Base-by-base conservation (phyloP, 2,888 invertebrate species). In the Lacanobia wlatinum region DNA sequence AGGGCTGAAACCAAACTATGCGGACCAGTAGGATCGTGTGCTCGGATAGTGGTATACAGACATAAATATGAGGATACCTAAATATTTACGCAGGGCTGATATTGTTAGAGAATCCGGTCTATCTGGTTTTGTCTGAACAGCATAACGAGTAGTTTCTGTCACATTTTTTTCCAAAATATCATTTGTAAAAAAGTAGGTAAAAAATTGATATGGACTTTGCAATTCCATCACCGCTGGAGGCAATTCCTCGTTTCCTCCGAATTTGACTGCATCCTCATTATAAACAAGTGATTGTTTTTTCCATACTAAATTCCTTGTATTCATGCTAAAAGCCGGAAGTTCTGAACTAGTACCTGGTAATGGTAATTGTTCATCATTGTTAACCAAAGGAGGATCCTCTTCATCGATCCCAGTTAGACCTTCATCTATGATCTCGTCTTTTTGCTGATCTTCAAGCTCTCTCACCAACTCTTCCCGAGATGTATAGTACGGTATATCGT, bases 11-110 rank as follows among this genome's bases (percentile, higher is more conserved):
- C 84, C 80, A 69, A 86, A 66, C 38, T 70, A 59, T 23, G 55
- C 55, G 50, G 68, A 74, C 87, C 89, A 87, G 70, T 84, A 89
- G 28, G 78, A 75, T 56, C 84, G 56, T 63, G 72, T 64, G 70
- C 81, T 84, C 16, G 82, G 80, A 52, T 84, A 74, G 48, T 84
- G 75, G 68, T 82, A 78, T 5, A 89, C 73, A 21, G 87, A 86
- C 80, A 84, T 86, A 65, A 82, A 86, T 61, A 82, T 64, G 1
- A 64, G 38, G 18, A 64, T 64, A 10, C 52, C 63, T 7, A 64
- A 23, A 64, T 52, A 52, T 63, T 63, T 63, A 16, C 63, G 50
- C 21, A 63, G 16, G 16, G 52, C 63, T 21, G 16, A 16, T 16
- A 38, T 10, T 10, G 52, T 38, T 6, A 52, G 3, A 10, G 38